Percentiles rank a stretch among this genome's conserved stretches.
Conservation (phyloP, 2,113 vertebrate genomes). For the Cebus imitator region DNA sequence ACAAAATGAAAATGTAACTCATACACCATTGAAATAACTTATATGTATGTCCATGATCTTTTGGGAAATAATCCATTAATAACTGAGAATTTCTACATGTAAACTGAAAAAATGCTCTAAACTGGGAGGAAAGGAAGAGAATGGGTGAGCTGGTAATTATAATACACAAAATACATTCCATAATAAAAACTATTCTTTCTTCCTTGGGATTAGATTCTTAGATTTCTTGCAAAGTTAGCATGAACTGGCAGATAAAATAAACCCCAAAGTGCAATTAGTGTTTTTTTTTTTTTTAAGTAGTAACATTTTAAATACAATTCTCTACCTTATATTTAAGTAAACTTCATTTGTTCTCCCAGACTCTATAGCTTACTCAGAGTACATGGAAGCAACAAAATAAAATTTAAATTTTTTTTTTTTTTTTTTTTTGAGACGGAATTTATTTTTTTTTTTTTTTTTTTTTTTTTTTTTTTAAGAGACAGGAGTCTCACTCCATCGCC, state of each 20-base stretch:
- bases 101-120: constrained; percentile 17
- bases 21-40: constrained; percentile 27
- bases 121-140: neutral
- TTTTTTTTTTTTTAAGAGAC: too few species aligned
- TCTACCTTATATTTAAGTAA: constrained; percentile 30
- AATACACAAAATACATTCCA: neutral
- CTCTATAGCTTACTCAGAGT: constrained; percentile 2
- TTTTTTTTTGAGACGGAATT: too few species aligned
- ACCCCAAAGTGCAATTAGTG: neutral
- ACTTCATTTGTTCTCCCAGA: neutral
- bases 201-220: neutral
- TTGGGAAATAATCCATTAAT: neutral
- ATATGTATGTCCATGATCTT: neutral
- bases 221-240: neutral
- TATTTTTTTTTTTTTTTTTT: too few species aligned
- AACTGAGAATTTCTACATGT: constrained; percentile 24
- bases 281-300: neutral
- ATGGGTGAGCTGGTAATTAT: neutral
- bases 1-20: constrained; percentile 47
- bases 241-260: neutral
- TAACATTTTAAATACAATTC: neutral
- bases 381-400: neutral
- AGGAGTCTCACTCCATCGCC: too few species aligned
- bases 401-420: neutral
- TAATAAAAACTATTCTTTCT: neutral